These are phyloP conservation scores for Tilapia sparmanii DNA, from an alignment of 2,113 vertebrate species.

Conservation along the genomic window DNA sequence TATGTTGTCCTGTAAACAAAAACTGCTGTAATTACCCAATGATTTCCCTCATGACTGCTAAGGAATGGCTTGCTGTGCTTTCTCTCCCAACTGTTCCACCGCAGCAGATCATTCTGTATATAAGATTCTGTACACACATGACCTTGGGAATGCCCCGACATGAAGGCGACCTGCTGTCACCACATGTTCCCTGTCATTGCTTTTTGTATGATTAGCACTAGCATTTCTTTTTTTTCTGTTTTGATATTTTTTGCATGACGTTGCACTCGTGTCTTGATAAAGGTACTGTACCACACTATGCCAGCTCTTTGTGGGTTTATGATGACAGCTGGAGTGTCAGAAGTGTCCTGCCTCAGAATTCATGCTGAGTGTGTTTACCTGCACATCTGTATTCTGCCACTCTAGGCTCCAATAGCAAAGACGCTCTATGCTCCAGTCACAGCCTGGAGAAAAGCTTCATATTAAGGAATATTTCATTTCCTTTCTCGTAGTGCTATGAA, in stretches of 20 bases:
- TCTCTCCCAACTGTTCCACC: constrained; percentile 1
- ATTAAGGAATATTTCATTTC: not conserved
- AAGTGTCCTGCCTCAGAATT: constrained; percentile 22
- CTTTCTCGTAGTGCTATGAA: not conserved
- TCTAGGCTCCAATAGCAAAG: not conserved
- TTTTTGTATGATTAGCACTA: constrained; percentile 58
- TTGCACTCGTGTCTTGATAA: constrained; percentile 56
- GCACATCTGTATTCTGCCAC: not conserved
- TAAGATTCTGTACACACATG: constrained; percentile 48
- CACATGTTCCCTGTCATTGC: constrained; percentile 25
- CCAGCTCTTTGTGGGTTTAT: constrained; percentile 43
- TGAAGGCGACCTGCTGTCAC: constrained; percentile 29
- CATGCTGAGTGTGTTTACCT: constrained; percentile 25
- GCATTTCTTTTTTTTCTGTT: not conserved
- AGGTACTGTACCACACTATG: constrained; percentile 29
- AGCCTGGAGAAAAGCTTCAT: not conserved
- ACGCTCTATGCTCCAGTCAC: not conserved
- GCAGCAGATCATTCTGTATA: constrained; percentile 51
- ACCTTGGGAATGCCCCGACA: constrained; percentile 20
- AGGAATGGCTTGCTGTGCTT: constrained; percentile 65
- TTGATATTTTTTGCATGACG: constrained; percentile 53
- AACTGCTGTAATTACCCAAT: constrained; percentile 57
- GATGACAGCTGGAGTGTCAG: constrained; percentile 23
- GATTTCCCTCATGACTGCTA: constrained; percentile 55
- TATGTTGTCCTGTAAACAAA: constrained; percentile 70